Percentiles rank a stretch among this genome's conserved stretches.
These are phyloP conservation scores for Phrynocephalus vlangalii DNA, from an alignment of 2,797 vertebrate species.

Conservation along the genomic window DNA sequence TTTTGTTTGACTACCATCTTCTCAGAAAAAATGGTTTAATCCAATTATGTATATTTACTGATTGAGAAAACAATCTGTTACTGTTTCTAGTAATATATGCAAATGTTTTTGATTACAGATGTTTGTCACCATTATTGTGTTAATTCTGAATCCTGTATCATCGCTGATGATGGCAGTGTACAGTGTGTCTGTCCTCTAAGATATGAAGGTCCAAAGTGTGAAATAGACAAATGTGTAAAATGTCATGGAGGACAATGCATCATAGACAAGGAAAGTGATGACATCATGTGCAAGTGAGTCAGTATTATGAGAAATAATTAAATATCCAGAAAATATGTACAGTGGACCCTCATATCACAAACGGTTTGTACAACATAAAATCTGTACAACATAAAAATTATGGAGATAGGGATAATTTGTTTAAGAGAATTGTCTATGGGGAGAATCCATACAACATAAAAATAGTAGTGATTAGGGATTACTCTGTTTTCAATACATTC, in stretches of 20 bases:
- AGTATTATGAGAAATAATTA: background rate
- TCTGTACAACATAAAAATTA: too few relatives aligned
- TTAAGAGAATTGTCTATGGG: too few relatives aligned
- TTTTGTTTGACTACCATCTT: background rate
- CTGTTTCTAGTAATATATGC: background rate
- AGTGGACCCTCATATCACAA: too few relatives aligned
- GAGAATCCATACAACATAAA: too few relatives aligned
- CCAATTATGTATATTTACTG: background rate
- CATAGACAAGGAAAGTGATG: constrained; percentile 86
- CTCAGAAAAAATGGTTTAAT: background rate
- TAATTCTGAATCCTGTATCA: constrained; percentile 93
- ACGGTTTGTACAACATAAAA: too few relatives aligned
- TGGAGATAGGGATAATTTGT: too few relatives aligned
- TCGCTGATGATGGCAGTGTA: constrained; percentile 89
- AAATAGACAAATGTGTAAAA: constrained; percentile 91
- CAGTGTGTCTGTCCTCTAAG: constrained; percentile 91
- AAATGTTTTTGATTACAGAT: constrained; percentile 66
- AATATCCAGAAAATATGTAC: background rate
- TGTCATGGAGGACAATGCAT: constrained; percentile 95
- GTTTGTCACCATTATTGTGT: constrained; percentile 93
- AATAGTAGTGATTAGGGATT: too few relatives aligned
- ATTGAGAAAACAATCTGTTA: too few relatives aligned
- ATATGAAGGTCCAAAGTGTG: constrained; percentile 94
- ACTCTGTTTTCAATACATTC: too few relatives aligned
- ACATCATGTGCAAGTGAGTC: constrained; percentile 97